Base-by-base conservation (phyloP, 1,140 invertebrate species). In the Rhyzopertha dominica region DNA sequence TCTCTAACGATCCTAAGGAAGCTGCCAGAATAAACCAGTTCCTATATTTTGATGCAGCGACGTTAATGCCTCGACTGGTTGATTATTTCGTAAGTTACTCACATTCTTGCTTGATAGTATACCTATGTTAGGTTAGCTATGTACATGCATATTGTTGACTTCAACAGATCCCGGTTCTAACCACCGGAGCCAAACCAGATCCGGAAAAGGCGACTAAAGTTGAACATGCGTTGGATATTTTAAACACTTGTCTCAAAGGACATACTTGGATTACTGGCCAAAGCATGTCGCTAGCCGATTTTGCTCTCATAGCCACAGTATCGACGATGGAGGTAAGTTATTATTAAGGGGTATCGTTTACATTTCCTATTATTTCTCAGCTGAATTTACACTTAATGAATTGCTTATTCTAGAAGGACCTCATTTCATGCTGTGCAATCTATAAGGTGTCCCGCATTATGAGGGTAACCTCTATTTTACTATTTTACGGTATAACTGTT, bases 1-100 rank as follows among this genome's bases (percentile, higher is more conserved):
- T 71, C 50, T 72, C 73, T 1, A 61, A 62, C 37, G 69, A 72
- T 31, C 53, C 66, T 0, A 62, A 68, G 44, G 49, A 57, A 35
- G 34, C 71, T 18, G 73, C 67, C 5, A 7, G 65, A 3, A 68
- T 75, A 5, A 69, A 75, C 38, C 54, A 62, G 34, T 48, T 61
- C 18, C 58, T 73, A 2, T 65, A 66, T 47, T 75, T 76, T 50
- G 69, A 75, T 49, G 59, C 62, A 37, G 64, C 62, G 35, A 62
- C 61, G 7, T 54, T 75, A 2, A 69, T 67, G 46, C 44, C 56
- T 10, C 32, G 53, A 23, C 55, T 68, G 26, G 41, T 57, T 41
- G 17, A 13, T 48, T 64, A 31, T 52, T 54, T 32, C 55, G 62
- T 45, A 22, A 40, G 30, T 47, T 19, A 34, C 16, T 34, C 20